Percentiles rank a stretch among this genome's conserved stretches.
Conservation (phyloP, 2,797 vertebrate species). For the Chiloscyllium punctatum region DNA sequence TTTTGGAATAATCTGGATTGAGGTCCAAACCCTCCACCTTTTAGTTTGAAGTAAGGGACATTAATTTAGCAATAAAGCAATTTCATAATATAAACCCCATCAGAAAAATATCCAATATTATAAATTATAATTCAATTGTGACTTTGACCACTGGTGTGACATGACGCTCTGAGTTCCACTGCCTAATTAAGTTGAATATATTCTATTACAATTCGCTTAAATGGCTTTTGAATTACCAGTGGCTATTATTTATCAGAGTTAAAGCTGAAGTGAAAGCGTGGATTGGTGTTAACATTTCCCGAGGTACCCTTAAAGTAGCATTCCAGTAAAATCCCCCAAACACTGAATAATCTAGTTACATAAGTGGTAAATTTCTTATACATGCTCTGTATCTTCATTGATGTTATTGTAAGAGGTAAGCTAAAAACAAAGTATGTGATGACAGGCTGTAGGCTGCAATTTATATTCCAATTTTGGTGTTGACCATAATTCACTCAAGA, state of each 20-base stretch:
- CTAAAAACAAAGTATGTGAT: slow-evolving; percentile 32
- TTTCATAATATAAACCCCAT: background rate
- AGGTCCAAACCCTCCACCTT: background rate
- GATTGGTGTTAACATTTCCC: background rate
- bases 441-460: slow-evolving; percentile 8
- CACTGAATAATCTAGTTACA: background rate
- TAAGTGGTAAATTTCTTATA: background rate
- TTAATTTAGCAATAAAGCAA: background rate
- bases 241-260: background rate
- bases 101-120: background rate
- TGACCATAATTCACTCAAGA: slow-evolving; percentile 22
- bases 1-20: background rate
- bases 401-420: slow-evolving; percentile 25
- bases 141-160: no score
- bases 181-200: background rate
- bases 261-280: no score
- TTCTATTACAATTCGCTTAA: background rate
- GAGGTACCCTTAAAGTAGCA: background rate
- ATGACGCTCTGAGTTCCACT: background rate
- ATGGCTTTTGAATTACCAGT: background rate
- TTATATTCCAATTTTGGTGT: background rate
- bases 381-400: background rate
- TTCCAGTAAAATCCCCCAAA: background rate
- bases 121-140: background rate
- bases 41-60: background rate